Percentiles rank a stretch among this genome's conserved stretches.
Evolutionary conservation across 1,140 invertebrate species (phyloP).

Genomic region (Neodiprion pinetum): DNA sequence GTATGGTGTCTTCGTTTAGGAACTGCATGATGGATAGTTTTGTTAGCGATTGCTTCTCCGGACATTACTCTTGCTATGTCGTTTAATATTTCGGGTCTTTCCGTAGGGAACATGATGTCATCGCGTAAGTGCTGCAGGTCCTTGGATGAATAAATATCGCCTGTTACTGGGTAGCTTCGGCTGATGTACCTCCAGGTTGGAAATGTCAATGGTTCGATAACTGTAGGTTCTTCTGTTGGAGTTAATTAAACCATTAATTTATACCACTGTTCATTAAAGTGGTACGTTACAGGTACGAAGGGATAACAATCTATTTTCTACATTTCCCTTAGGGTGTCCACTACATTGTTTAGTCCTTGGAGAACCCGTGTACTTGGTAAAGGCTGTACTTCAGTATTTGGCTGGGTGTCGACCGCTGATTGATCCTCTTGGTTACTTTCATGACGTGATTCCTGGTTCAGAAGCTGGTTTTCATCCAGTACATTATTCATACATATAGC

Average conservation of each 20-base stretch:
- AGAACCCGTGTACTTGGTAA: too few species aligned
- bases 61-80: not conserved
- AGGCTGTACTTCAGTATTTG: too few species aligned
- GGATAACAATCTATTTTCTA: conserved; percentile 20
- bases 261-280: conserved; percentile 26
- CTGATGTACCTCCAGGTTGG: too few species aligned
- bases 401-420: too few species aligned
- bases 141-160: conserved; percentile 4
- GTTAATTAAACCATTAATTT: conserved; percentile 12
- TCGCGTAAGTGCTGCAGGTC: not conserved
- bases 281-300: conserved; percentile 21
- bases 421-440: too few species aligned
- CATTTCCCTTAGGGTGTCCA: too few species aligned
- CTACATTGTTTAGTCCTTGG: too few species aligned
- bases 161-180: too few species aligned
- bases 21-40: not conserved
- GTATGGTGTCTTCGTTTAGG: not conserved
- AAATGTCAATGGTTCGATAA: not conserved
- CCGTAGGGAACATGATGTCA: conserved; percentile 11
- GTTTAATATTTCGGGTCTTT: conserved; percentile 9
- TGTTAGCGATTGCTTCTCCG: not conserved
- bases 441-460: too few species aligned
- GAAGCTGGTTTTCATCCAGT: too few species aligned
- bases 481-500: too few species aligned
- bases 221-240: not conserved